Conservation (phyloP, 2,888 invertebrate species). For the Patella ulyssiponensis region DNA sequence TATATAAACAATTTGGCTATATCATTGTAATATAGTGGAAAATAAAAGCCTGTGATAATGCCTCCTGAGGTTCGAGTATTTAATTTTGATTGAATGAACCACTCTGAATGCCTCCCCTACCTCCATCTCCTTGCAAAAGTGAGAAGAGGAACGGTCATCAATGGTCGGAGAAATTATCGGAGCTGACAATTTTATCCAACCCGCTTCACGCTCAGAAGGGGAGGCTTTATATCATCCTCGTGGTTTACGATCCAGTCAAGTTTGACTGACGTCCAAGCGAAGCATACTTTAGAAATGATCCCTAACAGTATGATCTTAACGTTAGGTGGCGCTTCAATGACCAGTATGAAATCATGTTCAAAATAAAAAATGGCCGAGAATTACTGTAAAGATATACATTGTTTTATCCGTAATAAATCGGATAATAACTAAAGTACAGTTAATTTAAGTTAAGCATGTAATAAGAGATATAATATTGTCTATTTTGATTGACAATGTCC, state of each 20-base stretch:
- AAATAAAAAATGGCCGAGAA: too few species aligned
- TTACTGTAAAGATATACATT: too few species aligned
- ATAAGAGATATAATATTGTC: too few species aligned
- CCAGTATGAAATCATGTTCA: too few species aligned
- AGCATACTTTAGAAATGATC: slow-evolving; percentile 59
- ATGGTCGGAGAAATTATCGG: slow-evolving; percentile 38
- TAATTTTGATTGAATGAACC: slow-evolving; percentile 29
- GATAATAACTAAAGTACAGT: too few species aligned
- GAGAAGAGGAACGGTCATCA: slow-evolving; percentile 58
- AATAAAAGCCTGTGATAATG: too few species aligned
- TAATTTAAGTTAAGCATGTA: too few species aligned
- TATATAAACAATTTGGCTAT: too few species aligned
- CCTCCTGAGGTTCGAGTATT: too few species aligned
- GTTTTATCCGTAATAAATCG: too few species aligned
- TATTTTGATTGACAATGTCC: too few species aligned
- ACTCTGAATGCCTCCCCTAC: slow-evolving; percentile 57
- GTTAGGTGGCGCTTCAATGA: neutral
- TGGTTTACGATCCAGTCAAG: slow-evolving; percentile 51
- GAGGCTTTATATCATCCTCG: slow-evolving; percentile 49
- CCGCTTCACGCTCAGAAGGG: slow-evolving; percentile 60
- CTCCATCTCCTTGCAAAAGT: slow-evolving; percentile 45
- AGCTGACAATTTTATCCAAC: slow-evolving; percentile 29
- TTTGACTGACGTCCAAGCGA: slow-evolving; percentile 55
- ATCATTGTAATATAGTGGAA: too few species aligned
- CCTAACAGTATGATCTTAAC: slow-evolving; percentile 54